These are phyloP conservation scores for Oncorhynchus nerka DNA, from an alignment of 2,113 vertebrate genomes.

Conservation along the genomic window DNA sequence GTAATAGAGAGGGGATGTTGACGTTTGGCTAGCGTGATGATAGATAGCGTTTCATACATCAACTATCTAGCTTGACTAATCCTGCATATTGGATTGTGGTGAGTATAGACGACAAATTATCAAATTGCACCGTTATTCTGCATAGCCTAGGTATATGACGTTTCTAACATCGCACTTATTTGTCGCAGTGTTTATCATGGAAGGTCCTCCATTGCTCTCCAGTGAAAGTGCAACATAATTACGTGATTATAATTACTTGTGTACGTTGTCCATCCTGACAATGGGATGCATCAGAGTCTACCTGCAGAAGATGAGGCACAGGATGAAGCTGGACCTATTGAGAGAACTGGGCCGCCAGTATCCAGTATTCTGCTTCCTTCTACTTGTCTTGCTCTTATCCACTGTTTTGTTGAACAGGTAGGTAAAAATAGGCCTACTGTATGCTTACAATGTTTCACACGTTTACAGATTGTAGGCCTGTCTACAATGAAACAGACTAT, in stretches of 20 bases:
- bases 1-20: no score
- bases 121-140: no score
- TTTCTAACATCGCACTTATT: not conserved
- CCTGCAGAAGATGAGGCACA: constrained; percentile 69
- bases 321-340: constrained; percentile 74
- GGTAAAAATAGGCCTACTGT: constrained; percentile 2
- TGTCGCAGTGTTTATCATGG: not conserved
- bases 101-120: no score
- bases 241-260: not conserved
- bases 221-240: not conserved
- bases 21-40: no score
- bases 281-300: constrained; percentile 60
- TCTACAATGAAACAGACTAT: no score
- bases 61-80: no score
- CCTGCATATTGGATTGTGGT: no score
- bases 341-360: constrained; percentile 88
- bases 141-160: not conserved
- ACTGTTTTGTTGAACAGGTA: constrained; percentile 89
- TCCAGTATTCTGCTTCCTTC: constrained; percentile 86
- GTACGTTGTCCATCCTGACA: not conserved
- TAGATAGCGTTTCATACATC: no score
- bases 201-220: constrained; percentile 4
- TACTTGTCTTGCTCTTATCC: constrained; percentile 78
- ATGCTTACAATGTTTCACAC: not conserved
- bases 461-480: no score